Evolutionary conservation across 2,113 vertebrate genomes (phyloP), one percentile per base, ranked within the genome.

Genomic region (Macroglossus sobrinus): DNA sequence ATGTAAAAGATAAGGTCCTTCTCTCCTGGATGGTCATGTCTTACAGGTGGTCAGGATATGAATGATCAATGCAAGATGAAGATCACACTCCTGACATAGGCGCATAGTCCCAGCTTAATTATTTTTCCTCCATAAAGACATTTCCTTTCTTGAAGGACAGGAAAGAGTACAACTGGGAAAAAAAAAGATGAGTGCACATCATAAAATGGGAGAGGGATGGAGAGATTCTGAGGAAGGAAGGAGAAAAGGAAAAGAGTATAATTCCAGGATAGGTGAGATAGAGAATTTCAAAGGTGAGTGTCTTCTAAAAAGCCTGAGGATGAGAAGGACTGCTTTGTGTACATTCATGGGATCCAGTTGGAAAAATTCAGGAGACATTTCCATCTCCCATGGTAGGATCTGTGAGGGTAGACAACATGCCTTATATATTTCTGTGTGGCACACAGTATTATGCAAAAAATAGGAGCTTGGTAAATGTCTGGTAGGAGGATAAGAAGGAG

Each of bases 331-430:
- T 50, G 47, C 21, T 35, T 3, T 0, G 38, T 15, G 4, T 16
- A 7, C 22, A 1, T n/a, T 82, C 68, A 3, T 24, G 35, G 35
- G 59, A 13, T 40, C 71, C n/a, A 61, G 1, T 1, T 13, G 38
- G 72, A n/a, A 38, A 50, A 57, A 40, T 30, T 86, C 68, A 47
- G 10, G 40, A 89, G 50, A n/a, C 18, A 16, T 5, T 24, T 47
- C 28, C 21, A 55, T 14, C 26, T 35, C 38, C 15, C 13, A 7
- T 1, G 16, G 13, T 38, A 57, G 33, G 24, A 38, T 38, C 57
- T n/a, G 7, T 57, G 35, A 78, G 28, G 15, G 38, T 4, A 0
- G 26, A 30, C 2, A 15, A 13, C 19, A 4, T 5, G 16, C 53
- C 1, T 6, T 30, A 15, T n/a, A 7, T 5, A 16, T 19, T 82